These are phyloP conservation scores for Diarsia mendica DNA, from an alignment of 2,888 invertebrate species.

Conservation along the genomic window DNA sequence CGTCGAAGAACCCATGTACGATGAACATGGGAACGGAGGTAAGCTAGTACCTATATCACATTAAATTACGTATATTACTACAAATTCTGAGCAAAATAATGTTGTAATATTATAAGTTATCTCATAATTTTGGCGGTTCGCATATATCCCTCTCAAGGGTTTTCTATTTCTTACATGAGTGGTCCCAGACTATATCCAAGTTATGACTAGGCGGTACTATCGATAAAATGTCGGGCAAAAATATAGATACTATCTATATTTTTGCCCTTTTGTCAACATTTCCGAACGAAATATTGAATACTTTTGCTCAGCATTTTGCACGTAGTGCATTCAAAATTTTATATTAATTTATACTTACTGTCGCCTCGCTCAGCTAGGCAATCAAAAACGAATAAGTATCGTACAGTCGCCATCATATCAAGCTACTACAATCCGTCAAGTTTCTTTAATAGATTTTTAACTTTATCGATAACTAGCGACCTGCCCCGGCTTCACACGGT, in stretches of 20 bases:
- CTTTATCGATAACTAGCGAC: too few relatives aligned
- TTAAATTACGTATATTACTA: neutral
- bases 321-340: constrained; percentile 11
- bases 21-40: constrained; percentile 84
- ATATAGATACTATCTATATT: constrained; percentile 16
- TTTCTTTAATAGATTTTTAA: too few relatives aligned
- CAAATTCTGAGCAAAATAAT: constrained; percentile 22
- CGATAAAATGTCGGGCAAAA: constrained; percentile 35
- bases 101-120: constrained; percentile 5
- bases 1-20: constrained; percentile 84
- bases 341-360: constrained; percentile 18
- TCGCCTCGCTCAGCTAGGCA: neutral
- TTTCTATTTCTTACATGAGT: constrained; percentile 55
- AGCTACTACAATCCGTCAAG: too few relatives aligned
- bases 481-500: too few relatives aligned
- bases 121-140: constrained; percentile 26
- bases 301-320: constrained; percentile 37
- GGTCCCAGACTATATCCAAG: constrained; percentile 32
- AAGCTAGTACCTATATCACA: constrained; percentile 30
- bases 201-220: constrained; percentile 32
- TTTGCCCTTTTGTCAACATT: constrained; percentile 16
- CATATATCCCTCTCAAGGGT: constrained; percentile 36
- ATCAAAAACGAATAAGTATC: constrained; percentile 23
- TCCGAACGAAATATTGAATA: constrained; percentile 22
- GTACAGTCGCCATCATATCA: neutral